Evolutionary conservation across 2,797 vertebrate species (phyloP), one percentile per base, ranked within the genome.

Genomic region (Cirrhinus mrigala): DNA sequence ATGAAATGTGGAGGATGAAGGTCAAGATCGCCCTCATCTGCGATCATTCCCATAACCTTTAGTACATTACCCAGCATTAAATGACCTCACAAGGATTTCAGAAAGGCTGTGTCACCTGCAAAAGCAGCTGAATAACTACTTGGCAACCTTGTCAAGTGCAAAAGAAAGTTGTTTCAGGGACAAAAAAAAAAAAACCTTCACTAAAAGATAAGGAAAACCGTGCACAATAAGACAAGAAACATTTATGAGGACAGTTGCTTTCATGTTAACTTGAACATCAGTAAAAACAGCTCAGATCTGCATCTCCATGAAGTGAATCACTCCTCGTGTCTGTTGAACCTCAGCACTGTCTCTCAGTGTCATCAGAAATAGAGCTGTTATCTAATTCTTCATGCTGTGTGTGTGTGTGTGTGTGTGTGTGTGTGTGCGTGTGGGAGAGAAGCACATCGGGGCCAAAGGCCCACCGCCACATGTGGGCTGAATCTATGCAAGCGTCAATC

Each of bases 351-450:
- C 52, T 58, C 56, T 62, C 76, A 44, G 37, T 18, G 54, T 60
- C 75, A 62, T 60, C 76, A 46, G 76, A 60, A 92, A 91, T 92
- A 93, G 87, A 88, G 87, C 88, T 90, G 84, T 88, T 81, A 60
- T 88, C 87, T 88, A 27, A 71, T 84, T 90, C 87, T 85, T 89
- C 85, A 81, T 83, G 58, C 87, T 85, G 82, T 68, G 75, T 46
- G 75, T 48, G 56, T 71, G 56, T 44, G 14, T 15, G 60, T 6
- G n/a, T 12, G 58, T 24, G 58, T 60, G 58, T 60, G 56, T 24
- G 58, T 85, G 83, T 68, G 75, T 48, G 75, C 40, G 68, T 78
- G 68, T 54, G 18, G n/a, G 80, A 79, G 84, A 79, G 60, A 52
- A 48, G 56, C 73, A 56, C 73, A 76, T 76, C n/a, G 54, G n/a